Evolutionary conservation across 2,888 invertebrate species (phyloP), one percentile per base, ranked within the genome.

Genomic region (Agriopis marginaria): DNA sequence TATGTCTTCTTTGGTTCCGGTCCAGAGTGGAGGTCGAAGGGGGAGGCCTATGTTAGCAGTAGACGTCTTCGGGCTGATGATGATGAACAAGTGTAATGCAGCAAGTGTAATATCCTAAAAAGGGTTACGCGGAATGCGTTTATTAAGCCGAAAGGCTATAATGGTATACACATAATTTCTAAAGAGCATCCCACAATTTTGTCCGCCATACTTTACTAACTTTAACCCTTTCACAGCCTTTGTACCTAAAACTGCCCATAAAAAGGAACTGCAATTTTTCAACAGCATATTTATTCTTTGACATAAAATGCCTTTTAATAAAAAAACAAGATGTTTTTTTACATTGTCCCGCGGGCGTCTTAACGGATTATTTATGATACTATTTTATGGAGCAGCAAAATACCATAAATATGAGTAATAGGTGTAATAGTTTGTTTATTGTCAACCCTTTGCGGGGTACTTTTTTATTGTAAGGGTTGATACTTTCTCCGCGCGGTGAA

Each of bases 321-420:
- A 49, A 64, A 74, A 72, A 66, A 72, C 75, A 74, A 69, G 44
- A 64, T 51, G 14, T 67, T 71, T 70, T 72, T 71, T 66, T 63
- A 67, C 72, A 75, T 75, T 78, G 78, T 79, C 75, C 77, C 77
- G 66, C 63, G 63, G 71, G 70, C 58, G 63, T 65, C 72, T 61
- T 69, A 68, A 65, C 66, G 63, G 59, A 64, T 50, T 51, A 40
- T 70, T 59, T 66, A 68, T 58, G 56, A 45, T 49, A 17, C 40
- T 61, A 65, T 62, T 74, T 74, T 72, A 76, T 64, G 70, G 63
- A 9, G 45, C 58, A 61, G 53, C 73, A 74, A 76, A 73, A 62
- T 66, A 69, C 73, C 61, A 62, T 73, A 66, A 71, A 69, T 68
- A 67, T 72, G 56, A 73, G 73, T 63, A 68, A 70, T 73, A 61